Conservation (phyloP, 2,888 invertebrate species). For the Harpagoxenus sublaevis region DNA sequence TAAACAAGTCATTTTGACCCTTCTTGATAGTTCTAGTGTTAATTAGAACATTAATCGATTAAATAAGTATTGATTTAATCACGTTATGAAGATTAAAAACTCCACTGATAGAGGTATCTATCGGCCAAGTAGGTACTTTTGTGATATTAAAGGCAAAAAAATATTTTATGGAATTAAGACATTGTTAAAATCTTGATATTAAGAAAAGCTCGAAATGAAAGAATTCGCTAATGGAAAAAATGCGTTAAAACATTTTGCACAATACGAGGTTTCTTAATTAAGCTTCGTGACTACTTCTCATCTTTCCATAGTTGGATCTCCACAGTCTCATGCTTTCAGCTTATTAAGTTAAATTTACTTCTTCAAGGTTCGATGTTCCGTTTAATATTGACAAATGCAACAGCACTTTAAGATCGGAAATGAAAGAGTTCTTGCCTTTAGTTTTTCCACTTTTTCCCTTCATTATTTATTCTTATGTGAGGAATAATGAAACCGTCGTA, state of each 20-base stretch:
- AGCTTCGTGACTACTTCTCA: conserved; percentile 1
- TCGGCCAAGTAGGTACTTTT: neutral
- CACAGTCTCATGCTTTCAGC: neutral
- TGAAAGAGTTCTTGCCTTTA: neutral
- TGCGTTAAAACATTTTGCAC: neutral
- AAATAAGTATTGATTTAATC: conserved; percentile 25
- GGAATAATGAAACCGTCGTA: neutral
- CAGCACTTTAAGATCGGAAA: neutral
- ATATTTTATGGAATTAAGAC: neutral
- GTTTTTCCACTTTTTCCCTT: neutral
- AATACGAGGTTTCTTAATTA: conserved; percentile 5
- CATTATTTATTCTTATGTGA: neutral
- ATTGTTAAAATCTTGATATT: neutral
- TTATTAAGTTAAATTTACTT: conserved; percentile 32
- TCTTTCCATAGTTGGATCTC: neutral
- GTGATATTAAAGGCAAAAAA: neutral
- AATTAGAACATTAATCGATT: neutral
- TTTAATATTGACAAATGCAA: conserved; percentile 33
- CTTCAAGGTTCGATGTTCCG: neutral
- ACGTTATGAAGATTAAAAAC: conserved; percentile 5
- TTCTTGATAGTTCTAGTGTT: too few species aligned
- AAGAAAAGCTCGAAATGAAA: neutral
- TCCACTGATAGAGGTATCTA: neutral
- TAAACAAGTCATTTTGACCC: too few species aligned
- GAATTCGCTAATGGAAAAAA: neutral